phyloP scores from a whole-genome alignment of 2,888 invertebrate species.

The Blomia tropicalis region DNA sequence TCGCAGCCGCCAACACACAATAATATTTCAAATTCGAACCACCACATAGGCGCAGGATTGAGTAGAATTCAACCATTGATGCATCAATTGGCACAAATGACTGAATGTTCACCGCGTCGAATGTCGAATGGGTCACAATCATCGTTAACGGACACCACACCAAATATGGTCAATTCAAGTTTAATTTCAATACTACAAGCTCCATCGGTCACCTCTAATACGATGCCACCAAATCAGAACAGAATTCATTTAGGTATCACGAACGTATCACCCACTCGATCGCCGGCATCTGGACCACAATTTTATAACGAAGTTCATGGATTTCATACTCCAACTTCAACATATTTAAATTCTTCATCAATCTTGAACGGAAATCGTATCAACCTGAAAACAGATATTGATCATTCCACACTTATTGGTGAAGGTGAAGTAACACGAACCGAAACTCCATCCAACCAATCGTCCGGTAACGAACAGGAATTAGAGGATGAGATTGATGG shows the following conservation, averaged over 20 bases:
- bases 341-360: background rate
- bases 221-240: background rate
- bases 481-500: no score
- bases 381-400: no score
- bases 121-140: background rate
- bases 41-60: background rate
- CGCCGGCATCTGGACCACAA: background rate
- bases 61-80: background rate
- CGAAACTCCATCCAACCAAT: no score
- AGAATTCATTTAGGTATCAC: background rate
- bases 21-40: background rate
- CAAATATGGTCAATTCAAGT: background rate
- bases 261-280: background rate
- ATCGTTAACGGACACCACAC: background rate
- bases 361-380: no score
- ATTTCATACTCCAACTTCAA: background rate
- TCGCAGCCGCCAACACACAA: background rate
- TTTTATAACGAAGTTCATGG: background rate
- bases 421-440: no score
- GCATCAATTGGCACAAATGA: background rate
- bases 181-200: constrained; percentile 3
- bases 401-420: no score
- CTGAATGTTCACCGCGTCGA: background rate
- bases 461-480: no score
- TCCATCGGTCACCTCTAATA: background rate